phyloP scores from a whole-genome alignment of 1,140 invertebrate species.

The Pogonomyrmex barbatus region DNA sequence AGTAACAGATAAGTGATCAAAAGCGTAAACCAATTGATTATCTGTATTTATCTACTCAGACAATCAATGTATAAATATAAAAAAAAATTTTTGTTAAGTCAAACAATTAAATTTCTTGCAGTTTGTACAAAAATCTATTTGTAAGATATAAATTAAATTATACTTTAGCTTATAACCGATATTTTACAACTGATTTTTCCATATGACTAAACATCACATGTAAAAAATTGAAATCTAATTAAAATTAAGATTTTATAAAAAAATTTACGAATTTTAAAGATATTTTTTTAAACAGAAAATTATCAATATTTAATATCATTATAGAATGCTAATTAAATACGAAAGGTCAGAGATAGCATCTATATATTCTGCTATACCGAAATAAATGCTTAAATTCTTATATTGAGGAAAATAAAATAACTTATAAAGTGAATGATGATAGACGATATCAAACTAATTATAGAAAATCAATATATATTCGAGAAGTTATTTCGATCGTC shows the following conservation, averaged over 20 bases:
- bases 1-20: not conserved
- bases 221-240: not conserved
- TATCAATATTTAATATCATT: not conserved
- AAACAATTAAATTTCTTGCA: not conserved
- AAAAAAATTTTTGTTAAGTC: not conserved
- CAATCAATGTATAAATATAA: too few species aligned
- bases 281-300: not conserved
- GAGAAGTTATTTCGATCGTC: not conserved
- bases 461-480: not conserved
- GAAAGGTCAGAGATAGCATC: not conserved
- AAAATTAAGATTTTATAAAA: not conserved
- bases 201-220: constrained; percentile 15
- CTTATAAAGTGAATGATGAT: constrained; percentile 5
- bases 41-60: too few species aligned
- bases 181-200: not conserved
- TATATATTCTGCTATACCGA: not conserved
- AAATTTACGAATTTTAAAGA: not conserved
- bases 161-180: not conserved
- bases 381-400: not conserved
- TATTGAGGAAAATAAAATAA: not conserved
- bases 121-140: constrained; percentile 31
- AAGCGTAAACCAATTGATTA: not conserved
- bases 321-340: constrained; percentile 34
- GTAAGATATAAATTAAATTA: constrained; percentile 19
- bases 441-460: not conserved